Evolutionary conservation across 2,797 vertebrate species (phyloP).

Genomic region (Lepus townsendii): DNA sequence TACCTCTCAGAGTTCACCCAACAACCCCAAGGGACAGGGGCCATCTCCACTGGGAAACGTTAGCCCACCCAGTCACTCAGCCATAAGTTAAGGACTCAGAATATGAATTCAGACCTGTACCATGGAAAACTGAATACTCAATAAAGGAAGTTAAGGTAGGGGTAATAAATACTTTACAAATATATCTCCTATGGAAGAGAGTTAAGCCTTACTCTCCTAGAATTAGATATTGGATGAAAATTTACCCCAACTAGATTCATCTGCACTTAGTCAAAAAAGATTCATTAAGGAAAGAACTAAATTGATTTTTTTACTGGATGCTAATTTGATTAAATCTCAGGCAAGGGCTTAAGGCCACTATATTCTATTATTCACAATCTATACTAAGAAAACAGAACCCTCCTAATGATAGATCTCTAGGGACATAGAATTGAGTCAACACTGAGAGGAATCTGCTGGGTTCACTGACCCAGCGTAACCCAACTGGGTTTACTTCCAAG

Average conservation of each 20-base stretch:
- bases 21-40: background rate
- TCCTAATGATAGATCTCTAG: background rate
- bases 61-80: background rate
- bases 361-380: constrained; percentile 9
- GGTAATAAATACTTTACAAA: background rate
- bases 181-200: background rate
- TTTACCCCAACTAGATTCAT: background rate
- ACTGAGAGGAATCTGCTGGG: background rate
- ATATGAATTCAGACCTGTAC: background rate
- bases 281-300: constrained; percentile 44
- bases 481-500: background rate
- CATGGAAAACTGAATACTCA: background rate
- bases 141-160: background rate
- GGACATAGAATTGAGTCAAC: background rate
- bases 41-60: background rate
- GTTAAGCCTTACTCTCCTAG: background rate
- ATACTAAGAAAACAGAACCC: background rate
- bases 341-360: constrained; percentile 1
- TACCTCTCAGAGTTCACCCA: background rate
- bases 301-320: constrained; percentile 27
- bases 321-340: constrained; percentile 24
- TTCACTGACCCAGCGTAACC: background rate
- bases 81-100: background rate
- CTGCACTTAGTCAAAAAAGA: constrained; percentile 14
- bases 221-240: constrained; percentile 22